A percentile compares a stretch with the other conserved stretches of the same genome.
Evolutionary conservation across 2,888 invertebrate genomes (phyloP).

Genomic region (Hydriomena furcata): DNA sequence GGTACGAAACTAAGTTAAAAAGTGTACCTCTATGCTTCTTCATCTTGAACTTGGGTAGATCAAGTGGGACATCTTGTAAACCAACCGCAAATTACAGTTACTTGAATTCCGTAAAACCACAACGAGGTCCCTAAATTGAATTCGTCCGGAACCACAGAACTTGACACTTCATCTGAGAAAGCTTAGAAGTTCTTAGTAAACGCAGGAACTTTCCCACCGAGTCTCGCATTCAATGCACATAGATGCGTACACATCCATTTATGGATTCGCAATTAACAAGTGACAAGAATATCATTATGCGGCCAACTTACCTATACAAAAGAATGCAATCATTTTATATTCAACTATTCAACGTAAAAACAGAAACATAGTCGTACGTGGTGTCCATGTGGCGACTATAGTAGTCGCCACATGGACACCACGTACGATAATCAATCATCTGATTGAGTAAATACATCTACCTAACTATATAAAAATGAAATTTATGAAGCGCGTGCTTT

Average conservation of each 20-base stretch:
- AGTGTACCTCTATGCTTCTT: not conserved
- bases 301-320: not conserved
- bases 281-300: constrained; percentile 26
- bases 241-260: constrained; percentile 20
- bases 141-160: constrained; percentile 20
- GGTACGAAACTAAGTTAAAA: no score
- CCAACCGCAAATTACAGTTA: constrained; percentile 15
- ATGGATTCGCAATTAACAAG: constrained; percentile 25
- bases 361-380: no score
- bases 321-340: no score
- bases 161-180: constrained; percentile 18
- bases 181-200: constrained; percentile 7
- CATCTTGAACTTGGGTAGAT: not conserved
- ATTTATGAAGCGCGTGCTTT: no score
- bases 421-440: no score
- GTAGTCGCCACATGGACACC: no score
- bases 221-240: constrained; percentile 17
- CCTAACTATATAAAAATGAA: no score
- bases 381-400: no score
- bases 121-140: constrained; percentile 21
- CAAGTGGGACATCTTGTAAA: constrained; percentile 3
- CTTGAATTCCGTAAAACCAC: constrained; percentile 13
- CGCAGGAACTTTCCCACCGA: constrained; percentile 29
- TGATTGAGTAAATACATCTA: no score
- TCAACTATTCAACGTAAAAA: no score